A percentile compares a stretch with the other conserved stretches of the same genome.
These are phyloP conservation scores for Enteromius anoplus DNA, from an alignment of 2,797 vertebrate species.

Conservation along the genomic window DNA sequence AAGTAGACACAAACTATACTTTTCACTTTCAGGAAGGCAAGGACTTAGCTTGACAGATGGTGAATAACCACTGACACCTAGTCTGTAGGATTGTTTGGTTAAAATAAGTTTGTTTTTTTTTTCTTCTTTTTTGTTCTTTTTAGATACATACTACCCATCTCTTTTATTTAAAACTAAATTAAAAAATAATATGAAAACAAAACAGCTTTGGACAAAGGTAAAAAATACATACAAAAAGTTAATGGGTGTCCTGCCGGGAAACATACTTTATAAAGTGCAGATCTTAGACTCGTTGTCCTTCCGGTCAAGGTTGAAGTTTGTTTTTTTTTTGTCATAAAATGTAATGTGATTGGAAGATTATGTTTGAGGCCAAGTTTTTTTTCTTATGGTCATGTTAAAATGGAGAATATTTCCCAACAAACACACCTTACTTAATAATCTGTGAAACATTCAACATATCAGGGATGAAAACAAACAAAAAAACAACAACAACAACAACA, in stretches of 20 bases:
- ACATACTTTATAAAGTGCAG: conserved; percentile 70
- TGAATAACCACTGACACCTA: conserved; percentile 66
- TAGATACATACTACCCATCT: conserved; percentile 64
- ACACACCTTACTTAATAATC: conserved; percentile 54
- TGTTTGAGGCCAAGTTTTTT: conserved; percentile 62
- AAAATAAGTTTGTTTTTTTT: conserved; percentile 59
- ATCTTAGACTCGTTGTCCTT: conserved; percentile 59
- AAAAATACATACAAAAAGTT: conserved; percentile 63
- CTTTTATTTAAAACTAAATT: conserved; percentile 66
- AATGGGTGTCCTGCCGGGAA: conserved; percentile 61
- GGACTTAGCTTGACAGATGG: conserved; percentile 64
- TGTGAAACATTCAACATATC: conserved; percentile 55
- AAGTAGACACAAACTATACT: conserved; percentile 71
- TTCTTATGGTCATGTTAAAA: conserved; percentile 51
- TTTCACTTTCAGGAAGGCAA: conserved; percentile 70
- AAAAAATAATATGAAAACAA: conserved; percentile 63
- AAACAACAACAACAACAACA: neutral
- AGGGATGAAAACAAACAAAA: conserved; percentile 35
- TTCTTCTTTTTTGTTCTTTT: conserved; percentile 32
- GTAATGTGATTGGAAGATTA: conserved; percentile 62
- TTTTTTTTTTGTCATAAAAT: conserved; percentile 59
- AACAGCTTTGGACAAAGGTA: conserved; percentile 64
- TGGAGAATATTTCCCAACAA: conserved; percentile 56
- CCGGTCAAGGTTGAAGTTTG: conserved; percentile 58
- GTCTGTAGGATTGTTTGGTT: conserved; percentile 63